Conservation (phyloP, 2,113 vertebrate species). For the Ardeotis arabs region DNA sequence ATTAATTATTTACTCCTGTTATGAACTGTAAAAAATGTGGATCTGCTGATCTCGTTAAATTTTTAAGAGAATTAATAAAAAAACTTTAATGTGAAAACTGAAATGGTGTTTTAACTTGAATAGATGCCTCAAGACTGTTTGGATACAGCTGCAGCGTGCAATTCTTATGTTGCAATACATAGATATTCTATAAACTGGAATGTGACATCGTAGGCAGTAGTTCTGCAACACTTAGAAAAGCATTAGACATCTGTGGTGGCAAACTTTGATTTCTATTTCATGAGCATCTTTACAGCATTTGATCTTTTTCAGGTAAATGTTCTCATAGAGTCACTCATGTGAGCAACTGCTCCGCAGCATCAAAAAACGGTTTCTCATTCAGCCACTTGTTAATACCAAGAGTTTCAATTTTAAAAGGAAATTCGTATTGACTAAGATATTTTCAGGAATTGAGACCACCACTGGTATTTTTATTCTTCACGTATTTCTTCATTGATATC, state of each 20-base stretch:
- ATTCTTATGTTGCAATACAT: fast-evolving
- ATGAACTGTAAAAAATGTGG: background rate
- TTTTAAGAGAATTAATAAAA: background rate
- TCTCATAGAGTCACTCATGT: background rate
- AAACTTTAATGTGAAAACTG: background rate
- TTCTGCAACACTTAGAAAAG: background rate
- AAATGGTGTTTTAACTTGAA: background rate
- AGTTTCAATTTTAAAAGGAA: constrained; percentile 29
- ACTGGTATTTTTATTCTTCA: background rate
- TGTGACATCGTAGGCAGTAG: background rate
- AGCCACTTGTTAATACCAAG: background rate
- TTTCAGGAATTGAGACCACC: constrained; percentile 6
- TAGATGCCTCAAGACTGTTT: background rate
- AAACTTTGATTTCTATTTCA: background rate
- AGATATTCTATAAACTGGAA: background rate
- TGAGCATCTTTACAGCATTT: background rate
- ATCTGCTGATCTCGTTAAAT: background rate
- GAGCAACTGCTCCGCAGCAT: background rate
- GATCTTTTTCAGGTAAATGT: background rate
- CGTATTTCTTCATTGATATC: background rate
- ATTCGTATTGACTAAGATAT: background rate
- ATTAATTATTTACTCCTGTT: background rate
- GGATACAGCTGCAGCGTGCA: background rate
- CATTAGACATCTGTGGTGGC: background rate
- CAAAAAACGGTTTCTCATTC: background rate